Evolutionary conservation across 2,797 vertebrate genomes (phyloP).

Genomic region (Pipistrellus nathusii): DNA sequence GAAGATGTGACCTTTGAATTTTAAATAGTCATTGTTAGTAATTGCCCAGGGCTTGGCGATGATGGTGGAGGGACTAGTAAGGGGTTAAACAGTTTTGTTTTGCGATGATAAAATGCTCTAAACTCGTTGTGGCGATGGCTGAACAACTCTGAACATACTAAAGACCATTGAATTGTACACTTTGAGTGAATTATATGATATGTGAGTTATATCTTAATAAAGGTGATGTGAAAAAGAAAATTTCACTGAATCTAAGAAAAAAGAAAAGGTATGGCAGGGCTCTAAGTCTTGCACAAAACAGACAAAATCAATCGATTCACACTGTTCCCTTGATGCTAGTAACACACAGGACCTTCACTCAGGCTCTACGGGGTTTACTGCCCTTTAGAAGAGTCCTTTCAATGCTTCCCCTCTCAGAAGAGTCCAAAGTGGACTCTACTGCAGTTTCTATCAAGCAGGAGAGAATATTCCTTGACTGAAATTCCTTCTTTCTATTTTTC

Average conservation of each 20-base stretch:
- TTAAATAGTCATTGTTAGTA: neutral
- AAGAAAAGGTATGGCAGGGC: neutral
- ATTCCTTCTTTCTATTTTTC: constrained; percentile 24
- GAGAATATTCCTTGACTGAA: neutral
- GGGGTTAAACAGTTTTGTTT: neutral
- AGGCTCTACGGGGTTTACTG: neutral
- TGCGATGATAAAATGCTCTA: neutral
- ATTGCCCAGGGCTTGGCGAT: neutral
- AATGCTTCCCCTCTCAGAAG: neutral
- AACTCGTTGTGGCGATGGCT: neutral
- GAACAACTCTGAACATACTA: neutral
- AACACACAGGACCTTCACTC: neutral
- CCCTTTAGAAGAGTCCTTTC: neutral
- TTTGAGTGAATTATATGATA: neutral
- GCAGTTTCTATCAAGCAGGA: neutral
- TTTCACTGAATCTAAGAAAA: neutral
- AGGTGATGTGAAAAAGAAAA: neutral
- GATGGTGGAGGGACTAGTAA: neutral
- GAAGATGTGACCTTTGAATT: neutral
- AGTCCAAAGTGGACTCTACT: neutral
- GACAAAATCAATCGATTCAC: neutral
- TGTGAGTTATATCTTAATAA: neutral
- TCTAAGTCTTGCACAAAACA: neutral
- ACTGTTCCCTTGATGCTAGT: neutral
- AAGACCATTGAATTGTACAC: neutral